Conservation (phyloP, 2,113 vertebrate genomes). For the Rafetus swinhoei region DNA sequence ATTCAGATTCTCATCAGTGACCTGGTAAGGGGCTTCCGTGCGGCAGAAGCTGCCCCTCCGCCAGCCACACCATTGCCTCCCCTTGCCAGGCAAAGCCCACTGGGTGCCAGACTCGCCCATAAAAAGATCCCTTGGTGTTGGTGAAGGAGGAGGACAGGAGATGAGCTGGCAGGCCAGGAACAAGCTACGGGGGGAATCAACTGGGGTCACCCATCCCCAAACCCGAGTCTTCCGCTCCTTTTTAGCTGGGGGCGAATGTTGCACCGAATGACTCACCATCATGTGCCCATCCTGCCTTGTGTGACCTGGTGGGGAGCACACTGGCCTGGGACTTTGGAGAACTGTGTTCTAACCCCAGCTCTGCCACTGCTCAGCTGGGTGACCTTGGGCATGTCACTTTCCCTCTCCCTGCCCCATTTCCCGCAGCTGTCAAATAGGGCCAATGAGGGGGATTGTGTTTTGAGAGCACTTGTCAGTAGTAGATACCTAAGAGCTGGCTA, state of each 20-base stretch:
- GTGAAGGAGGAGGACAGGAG: accelerated
- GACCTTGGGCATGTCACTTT: neutral
- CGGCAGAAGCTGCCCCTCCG: neutral
- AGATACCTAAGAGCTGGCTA: neutral
- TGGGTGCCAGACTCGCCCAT: neutral
- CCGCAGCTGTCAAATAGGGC: neutral
- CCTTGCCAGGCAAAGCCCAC: neutral
- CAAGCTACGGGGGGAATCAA: no score
- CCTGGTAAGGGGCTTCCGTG: constrained; percentile 16
- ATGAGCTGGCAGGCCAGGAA: neutral
- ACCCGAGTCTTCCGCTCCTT: neutral
- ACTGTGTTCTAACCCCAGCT: neutral
- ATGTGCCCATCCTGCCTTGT: neutral
- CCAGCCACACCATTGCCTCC: neutral
- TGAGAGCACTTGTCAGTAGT: neutral
- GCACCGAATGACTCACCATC: no score
- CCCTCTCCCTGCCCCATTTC: neutral
- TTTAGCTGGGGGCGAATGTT: no score
- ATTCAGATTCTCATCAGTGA: constrained; percentile 70
- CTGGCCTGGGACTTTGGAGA: neutral
- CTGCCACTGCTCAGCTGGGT: neutral
- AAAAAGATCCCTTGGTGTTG: neutral
- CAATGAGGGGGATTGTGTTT: neutral
- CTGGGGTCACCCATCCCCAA: neutral
- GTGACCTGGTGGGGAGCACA: neutral